Evolutionary conservation across 2,113 vertebrate species (phyloP).

Genomic region (Thamnaconus septentrionalis): DNA sequence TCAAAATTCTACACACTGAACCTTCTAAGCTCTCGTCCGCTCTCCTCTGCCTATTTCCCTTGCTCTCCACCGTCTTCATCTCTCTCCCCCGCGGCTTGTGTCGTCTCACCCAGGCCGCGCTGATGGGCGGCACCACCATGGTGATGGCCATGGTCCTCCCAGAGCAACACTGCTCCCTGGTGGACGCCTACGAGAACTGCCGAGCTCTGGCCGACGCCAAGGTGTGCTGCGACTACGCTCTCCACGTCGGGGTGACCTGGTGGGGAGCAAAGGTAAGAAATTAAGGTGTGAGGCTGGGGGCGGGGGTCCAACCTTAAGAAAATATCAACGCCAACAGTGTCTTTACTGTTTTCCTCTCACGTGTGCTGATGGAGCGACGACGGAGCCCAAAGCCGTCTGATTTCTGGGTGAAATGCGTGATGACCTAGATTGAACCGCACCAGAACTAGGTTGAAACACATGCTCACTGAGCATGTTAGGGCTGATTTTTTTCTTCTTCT

Average conservation of each 20-base stretch:
- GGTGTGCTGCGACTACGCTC: slow-evolving; percentile 93
- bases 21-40: background rate
- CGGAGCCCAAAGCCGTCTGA: background rate
- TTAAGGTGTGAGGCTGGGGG: background rate
- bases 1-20: background rate
- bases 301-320: background rate
- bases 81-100: background rate
- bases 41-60: slow-evolving; percentile 1
- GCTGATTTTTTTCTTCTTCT: slow-evolving; percentile 11
- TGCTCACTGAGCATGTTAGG: slow-evolving; percentile 58
- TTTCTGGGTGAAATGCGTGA: slow-evolving; percentile 40
- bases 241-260: slow-evolving; percentile 95
- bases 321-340: background rate
- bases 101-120: slow-evolving; percentile 80
- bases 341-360: background rate
- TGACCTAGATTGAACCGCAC: slow-evolving; percentile 56
- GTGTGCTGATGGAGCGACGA: no score
- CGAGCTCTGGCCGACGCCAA: slow-evolving; percentile 88
- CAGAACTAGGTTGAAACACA: slow-evolving; percentile 54
- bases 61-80: slow-evolving; percentile 7
- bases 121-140: slow-evolving; percentile 96
- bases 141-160: slow-evolving; percentile 89
- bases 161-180: slow-evolving; percentile 90
- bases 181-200: slow-evolving; percentile 92
- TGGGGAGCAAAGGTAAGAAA: slow-evolving; percentile 90